A percentile compares a stretch with the other conserved stretches of the same genome.
Conservation (phyloP, 1,140 invertebrate species). For the Plodia interpunctella region DNA sequence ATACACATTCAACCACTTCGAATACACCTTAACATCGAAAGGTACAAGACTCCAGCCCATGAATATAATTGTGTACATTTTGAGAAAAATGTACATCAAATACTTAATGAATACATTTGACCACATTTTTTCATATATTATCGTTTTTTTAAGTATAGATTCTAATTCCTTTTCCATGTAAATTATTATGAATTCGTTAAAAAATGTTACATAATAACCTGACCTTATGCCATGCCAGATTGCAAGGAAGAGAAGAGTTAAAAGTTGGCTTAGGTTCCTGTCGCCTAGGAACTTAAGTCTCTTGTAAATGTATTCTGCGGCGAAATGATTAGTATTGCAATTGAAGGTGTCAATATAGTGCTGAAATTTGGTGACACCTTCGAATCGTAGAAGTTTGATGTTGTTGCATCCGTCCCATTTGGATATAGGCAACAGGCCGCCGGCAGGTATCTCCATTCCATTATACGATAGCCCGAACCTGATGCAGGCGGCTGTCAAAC, state of each 20-base stretch:
- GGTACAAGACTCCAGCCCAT: constrained; percentile 91
- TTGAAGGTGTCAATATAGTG: constrained; percentile 94
- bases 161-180: constrained; percentile 88
- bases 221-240: constrained; percentile 95
- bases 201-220: constrained; percentile 95
- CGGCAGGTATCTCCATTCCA: constrained; percentile 79
- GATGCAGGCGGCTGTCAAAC: constrained; percentile 75
- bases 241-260: constrained; percentile 90
- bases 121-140: constrained; percentile 70
- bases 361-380: constrained; percentile 87
- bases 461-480: constrained; percentile 89
- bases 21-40: constrained; percentile 85
- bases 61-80: constrained; percentile 87
- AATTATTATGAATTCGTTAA: constrained; percentile 94
- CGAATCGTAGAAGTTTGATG: constrained; percentile 86
- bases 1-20: constrained; percentile 59
- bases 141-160: constrained; percentile 74
- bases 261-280: constrained; percentile 88
- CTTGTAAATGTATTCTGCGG: constrained; percentile 94
- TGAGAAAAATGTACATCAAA: constrained; percentile 79
- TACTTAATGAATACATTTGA: constrained; percentile 46
- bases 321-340: constrained; percentile 95
- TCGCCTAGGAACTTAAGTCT: constrained; percentile 93
- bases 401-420: constrained; percentile 93
- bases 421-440: constrained; percentile 49